phyloP scores from a whole-genome alignment of 2,888 invertebrate genomes.

The Pseudococcus viburni region DNA sequence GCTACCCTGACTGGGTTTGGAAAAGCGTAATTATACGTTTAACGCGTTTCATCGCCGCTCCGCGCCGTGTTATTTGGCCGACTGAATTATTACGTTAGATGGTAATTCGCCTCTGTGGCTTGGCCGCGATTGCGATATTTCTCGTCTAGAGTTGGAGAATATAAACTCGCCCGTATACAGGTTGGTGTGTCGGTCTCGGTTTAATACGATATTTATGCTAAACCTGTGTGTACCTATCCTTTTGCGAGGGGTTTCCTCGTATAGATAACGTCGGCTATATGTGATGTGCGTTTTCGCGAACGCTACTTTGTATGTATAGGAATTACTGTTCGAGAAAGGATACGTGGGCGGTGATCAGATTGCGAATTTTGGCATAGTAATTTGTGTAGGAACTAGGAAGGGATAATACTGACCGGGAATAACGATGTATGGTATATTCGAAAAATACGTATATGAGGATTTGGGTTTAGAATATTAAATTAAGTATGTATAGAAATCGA shows the following conservation, averaged over 20 bases:
- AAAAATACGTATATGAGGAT: too few relatives aligned
- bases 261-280: neutral
- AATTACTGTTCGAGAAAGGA: neutral
- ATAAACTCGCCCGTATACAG: neutral
- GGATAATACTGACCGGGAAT: too few relatives aligned
- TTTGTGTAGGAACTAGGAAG: neutral
- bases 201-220: constrained; percentile 27
- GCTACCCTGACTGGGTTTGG: neutral
- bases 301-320: neutral
- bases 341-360: neutral
- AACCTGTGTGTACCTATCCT: neutral
- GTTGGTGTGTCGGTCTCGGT: neutral
- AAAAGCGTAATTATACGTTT: constrained; percentile 33
- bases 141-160: neutral
- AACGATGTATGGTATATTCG: too few relatives aligned
- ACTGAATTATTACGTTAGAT: constrained; percentile 18
- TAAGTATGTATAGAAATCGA: too few relatives aligned
- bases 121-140: neutral
- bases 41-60: neutral
- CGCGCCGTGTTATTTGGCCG: neutral
- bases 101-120: neutral
- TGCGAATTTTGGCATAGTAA: neutral
- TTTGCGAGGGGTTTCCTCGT: neutral
- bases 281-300: neutral
- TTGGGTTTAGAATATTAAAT: too few relatives aligned